Evolutionary conservation across 2,888 invertebrate species (phyloP).

Genomic region (Sisyra terminalis): DNA sequence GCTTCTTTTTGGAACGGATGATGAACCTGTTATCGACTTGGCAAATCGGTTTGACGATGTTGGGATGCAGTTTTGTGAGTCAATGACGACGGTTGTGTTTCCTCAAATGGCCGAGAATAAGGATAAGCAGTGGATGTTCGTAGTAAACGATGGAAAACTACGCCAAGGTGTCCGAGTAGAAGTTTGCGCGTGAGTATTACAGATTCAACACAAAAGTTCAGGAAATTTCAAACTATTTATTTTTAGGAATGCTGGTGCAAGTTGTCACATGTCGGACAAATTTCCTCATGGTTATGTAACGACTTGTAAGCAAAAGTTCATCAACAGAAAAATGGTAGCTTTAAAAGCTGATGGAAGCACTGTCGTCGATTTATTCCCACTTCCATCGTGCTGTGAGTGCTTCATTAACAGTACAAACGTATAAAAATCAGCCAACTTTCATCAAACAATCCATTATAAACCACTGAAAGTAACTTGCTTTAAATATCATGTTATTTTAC

Average conservation of each 20-base stretch:
- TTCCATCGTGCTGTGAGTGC: constrained; percentile 67
- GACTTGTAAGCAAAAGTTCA: constrained; percentile 39
- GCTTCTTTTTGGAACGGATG: neutral
- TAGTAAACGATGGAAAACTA: constrained; percentile 47
- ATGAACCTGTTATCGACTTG: neutral
- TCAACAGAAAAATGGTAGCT: constrained; percentile 35
- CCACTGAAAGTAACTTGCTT: too few relatives aligned
- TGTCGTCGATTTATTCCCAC: constrained; percentile 33
- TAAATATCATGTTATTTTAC: too few relatives aligned
- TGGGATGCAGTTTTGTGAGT: constrained; percentile 18
- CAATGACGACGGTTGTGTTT: constrained; percentile 32
- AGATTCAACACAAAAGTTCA: constrained; percentile 6
- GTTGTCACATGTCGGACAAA: constrained; percentile 32
- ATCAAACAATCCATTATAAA: too few relatives aligned
- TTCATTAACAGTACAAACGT: too few relatives aligned
- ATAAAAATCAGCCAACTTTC: too few relatives aligned
- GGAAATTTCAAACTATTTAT: neutral
- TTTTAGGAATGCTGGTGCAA: constrained; percentile 23
- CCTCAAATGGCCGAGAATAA: constrained; percentile 43
- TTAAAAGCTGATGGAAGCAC: constrained; percentile 29
- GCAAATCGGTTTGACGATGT: constrained; percentile 12
- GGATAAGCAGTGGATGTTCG: constrained; percentile 46
- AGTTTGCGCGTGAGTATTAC: constrained; percentile 49
- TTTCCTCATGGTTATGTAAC: constrained; percentile 29
- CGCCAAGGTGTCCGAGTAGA: constrained; percentile 59